A percentile compares a stretch with the other conserved stretches of the same genome.
These are phyloP conservation scores for Etheostoma spectabile DNA, from an alignment of 2,113 vertebrate genomes.

Conservation along the genomic window DNA sequence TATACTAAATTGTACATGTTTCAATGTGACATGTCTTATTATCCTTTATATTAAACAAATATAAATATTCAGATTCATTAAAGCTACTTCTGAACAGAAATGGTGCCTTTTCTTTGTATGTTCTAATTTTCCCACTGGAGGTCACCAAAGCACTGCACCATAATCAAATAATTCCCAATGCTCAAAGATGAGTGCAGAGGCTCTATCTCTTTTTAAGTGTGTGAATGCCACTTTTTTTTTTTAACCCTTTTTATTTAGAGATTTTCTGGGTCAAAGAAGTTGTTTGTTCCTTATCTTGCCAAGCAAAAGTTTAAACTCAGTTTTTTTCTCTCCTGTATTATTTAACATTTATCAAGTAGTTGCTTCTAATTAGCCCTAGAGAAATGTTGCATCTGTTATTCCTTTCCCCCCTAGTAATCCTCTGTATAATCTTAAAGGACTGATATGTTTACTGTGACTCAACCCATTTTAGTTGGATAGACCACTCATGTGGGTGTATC, in stretches of 20 bases:
- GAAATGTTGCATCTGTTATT: not conserved
- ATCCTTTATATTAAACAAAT: not conserved
- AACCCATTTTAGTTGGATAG: not conserved
- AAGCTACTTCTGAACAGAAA: not conserved
- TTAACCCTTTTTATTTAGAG: slow-evolving; percentile 21
- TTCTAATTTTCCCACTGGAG: slow-evolving; percentile 76
- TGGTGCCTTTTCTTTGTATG: slow-evolving; percentile 17
- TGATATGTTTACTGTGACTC: not conserved
- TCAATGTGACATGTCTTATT: not conserved
- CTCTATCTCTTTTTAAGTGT: not conserved
- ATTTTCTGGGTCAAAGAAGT: not conserved
- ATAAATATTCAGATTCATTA: not conserved
- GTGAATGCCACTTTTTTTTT: slow-evolving; percentile 13
- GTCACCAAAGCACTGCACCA: slow-evolving; percentile 74
- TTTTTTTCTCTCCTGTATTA: slow-evolving; percentile 29
- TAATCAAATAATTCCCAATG: slow-evolving; percentile 10
- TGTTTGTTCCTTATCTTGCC: slow-evolving; percentile 5
- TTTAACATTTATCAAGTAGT: slow-evolving; percentile 19
- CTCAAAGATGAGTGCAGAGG: slow-evolving; percentile 18
- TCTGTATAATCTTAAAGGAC: not conserved
- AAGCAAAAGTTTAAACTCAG: slow-evolving; percentile 1
- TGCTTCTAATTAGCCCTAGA: slow-evolving; percentile 4
- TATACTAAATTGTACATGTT: not conserved
- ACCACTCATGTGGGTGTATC: not conserved
- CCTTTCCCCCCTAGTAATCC: not conserved